These are phyloP conservation scores for Tragelaphus imberbis DNA, from an alignment of 2,113 vertebrate species.

Conservation along the genomic window DNA sequence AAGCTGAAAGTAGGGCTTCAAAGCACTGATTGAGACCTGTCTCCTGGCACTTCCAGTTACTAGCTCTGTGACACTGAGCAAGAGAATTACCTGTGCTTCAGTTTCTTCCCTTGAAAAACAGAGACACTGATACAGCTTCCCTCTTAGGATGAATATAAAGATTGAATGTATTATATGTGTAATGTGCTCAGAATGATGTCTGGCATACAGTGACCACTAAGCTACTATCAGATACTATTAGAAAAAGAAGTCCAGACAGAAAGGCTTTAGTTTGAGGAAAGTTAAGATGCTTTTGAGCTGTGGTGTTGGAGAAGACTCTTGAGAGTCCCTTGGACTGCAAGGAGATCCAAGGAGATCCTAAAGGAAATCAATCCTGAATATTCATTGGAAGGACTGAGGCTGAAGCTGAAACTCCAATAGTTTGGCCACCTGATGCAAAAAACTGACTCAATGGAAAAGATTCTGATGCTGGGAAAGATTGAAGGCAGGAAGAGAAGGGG, in stretches of 20 bases:
- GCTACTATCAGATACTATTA: background rate
- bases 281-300: background rate
- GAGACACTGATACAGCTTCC: background rate
- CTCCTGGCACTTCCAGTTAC: background rate
- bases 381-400: background rate
- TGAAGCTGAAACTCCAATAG: background rate
- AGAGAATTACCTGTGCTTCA: background rate
- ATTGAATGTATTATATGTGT: background rate
- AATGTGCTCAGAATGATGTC: background rate
- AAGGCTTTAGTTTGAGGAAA: no score
- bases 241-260: background rate
- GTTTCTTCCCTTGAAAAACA: background rate
- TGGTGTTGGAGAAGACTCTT: background rate
- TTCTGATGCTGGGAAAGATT: background rate
- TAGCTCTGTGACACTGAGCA: no score
- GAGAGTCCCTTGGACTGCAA: background rate
- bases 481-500: background rate
- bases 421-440: background rate
- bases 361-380: background rate
- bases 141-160: background rate
- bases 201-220: rapidly evolving
- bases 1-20: background rate
- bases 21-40: background rate
- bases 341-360: background rate
- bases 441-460: background rate